Base-by-base conservation (phyloP, 2,113 vertebrate genomes). In the Psilopogon haemacephalus region DNA sequence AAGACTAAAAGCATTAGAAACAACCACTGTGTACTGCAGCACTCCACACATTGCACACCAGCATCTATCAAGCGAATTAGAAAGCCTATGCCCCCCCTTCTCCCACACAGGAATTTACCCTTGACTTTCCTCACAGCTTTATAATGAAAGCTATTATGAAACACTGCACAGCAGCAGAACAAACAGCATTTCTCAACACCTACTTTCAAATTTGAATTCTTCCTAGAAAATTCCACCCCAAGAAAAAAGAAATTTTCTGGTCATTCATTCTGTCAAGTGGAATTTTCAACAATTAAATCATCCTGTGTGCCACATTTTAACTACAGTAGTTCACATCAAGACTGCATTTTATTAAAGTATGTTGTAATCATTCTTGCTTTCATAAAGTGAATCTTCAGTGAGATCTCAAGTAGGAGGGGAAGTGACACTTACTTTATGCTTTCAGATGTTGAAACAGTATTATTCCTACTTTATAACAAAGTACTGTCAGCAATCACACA, bases 61-160 rank as follows among this genome's bases (percentile, higher is more conserved):
- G 60, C 54, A 65, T n/a, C n/a, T 5, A 74, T 24, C 63, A 88
- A 60, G 54, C 81, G 48, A 95, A 75, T 79, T 21, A 82, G 30
- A 86, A 83, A 72, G 77, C 46, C 59, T 78, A 82, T 62, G 84
- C 50, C 59, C 81, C 50, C 59, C 81, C 64, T 84, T 67, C 91
- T 95, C 95, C 96, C 96, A 96, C 96, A 94, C 79, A 94, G 76
- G 87, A 93, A 96, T 94, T 91, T 71, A 94, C 79, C 71, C 88
- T 79, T 90, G 88, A 93, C 68, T 89, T 67, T 88, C 81, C 72
- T 82, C 89, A 68, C 8, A 37, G 52, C 75, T 94, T 88, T 77
- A 96, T 60, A 93, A 94, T 89, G 95, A 83, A 93, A 90, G 35
- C 93, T 86, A 94, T 94, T 95, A 95, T 85, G 38, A 86, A 95